Conservation (phyloP, 2,797 vertebrate species). For the Enteromius anoplus region DNA sequence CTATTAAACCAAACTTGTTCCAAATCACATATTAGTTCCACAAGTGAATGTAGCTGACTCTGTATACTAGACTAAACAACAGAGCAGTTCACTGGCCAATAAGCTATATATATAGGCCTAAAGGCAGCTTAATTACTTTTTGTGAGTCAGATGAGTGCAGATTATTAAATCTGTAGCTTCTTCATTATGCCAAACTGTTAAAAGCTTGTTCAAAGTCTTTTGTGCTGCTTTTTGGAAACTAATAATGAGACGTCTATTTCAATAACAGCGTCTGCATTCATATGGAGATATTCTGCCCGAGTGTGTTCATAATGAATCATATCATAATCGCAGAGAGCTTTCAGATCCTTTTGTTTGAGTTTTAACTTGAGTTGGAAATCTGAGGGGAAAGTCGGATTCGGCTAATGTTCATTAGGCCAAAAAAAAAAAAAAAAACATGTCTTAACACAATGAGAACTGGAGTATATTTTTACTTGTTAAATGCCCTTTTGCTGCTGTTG, state of each 20-base stretch:
- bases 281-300: background rate
- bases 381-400: background rate
- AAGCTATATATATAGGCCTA: background rate
- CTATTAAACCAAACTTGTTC: background rate
- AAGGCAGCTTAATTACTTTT: background rate
- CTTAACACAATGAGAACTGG: too few relatives aligned
- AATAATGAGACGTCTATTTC: background rate
- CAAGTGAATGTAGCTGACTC: background rate
- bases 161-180: background rate
- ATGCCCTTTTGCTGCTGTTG: background rate
- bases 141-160: conserved; percentile 1
- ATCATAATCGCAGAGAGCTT: background rate
- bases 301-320: background rate
- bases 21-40: background rate
- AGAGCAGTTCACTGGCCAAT: background rate
- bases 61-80: background rate
- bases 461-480: background rate
- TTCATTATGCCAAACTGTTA: background rate
- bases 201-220: conserved; percentile 7
- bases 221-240: background rate
- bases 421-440: background rate
- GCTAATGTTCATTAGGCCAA: background rate
- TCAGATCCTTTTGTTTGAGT: background rate
- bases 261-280: background rate
- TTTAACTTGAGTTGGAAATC: background rate